Evolutionary conservation across 2,888 invertebrate species (phyloP).

Genomic region (Napeogenes sylphis): DNA sequence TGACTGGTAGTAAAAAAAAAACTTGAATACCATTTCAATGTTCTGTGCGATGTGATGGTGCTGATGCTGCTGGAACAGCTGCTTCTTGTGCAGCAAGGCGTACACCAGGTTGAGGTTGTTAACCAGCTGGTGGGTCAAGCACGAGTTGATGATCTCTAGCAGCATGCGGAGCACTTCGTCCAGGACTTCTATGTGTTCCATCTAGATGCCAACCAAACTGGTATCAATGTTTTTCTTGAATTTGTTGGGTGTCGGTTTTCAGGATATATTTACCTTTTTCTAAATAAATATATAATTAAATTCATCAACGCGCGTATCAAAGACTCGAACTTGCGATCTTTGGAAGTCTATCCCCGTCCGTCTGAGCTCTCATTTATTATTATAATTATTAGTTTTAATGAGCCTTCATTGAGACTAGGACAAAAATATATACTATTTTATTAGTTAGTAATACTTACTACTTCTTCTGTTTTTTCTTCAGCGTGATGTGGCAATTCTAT

Average conservation of each 20-base stretch:
- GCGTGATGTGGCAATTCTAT: constrained; percentile 64
- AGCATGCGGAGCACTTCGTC: constrained; percentile 98
- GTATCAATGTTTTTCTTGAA: background rate
- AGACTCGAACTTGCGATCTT: too few relatives aligned
- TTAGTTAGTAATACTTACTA: constrained; percentile 49
- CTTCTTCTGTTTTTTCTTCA: constrained; percentile 70
- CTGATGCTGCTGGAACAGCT: constrained; percentile 91
- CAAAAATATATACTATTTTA: background rate
- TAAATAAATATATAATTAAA: too few relatives aligned
- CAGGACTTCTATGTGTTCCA: constrained; percentile 93
- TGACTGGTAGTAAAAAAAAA: too few relatives aligned
- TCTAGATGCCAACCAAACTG: constrained; percentile 58
- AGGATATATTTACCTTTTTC: too few relatives aligned
- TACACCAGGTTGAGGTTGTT: constrained; percentile 96
- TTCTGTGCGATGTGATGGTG: constrained; percentile 95
- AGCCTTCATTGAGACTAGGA: too few relatives aligned
- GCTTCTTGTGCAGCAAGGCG: constrained; percentile 94
- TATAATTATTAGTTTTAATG: too few relatives aligned
- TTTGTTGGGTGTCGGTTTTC: too few relatives aligned
- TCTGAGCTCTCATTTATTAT: too few relatives aligned
- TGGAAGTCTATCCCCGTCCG: too few relatives aligned
- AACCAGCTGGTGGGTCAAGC: constrained; percentile 89
- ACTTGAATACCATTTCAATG: constrained; percentile 86
- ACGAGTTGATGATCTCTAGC: constrained; percentile 97
- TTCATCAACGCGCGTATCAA: too few relatives aligned